A percentile compares a stretch with the other conserved stretches of the same genome.
phyloP scores from a whole-genome alignment of 1,140 invertebrate species.

The Zaprionus gabonicus region DNA sequence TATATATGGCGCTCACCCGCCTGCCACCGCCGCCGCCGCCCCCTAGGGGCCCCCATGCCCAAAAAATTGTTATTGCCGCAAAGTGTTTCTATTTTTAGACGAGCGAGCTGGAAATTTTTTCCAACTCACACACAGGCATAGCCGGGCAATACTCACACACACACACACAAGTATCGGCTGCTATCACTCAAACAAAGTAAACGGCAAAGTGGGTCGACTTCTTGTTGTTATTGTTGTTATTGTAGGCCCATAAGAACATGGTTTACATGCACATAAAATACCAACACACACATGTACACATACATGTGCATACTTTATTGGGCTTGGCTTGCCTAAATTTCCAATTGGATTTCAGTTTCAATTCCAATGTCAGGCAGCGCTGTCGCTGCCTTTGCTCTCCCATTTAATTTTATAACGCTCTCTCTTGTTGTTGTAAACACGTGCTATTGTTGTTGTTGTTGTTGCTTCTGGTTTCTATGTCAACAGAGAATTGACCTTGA shows the following conservation, averaged over 20 bases:
- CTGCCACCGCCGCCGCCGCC: not conserved
- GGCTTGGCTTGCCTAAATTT: conserved; percentile 48
- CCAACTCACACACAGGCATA: conserved; percentile 46
- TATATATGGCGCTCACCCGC: conserved; percentile 41
- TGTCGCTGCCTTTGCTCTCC: not conserved
- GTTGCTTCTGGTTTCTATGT: conserved; percentile 71
- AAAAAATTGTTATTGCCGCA: conserved; percentile 46
- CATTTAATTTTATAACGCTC: conserved; percentile 42
- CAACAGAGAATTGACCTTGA: conserved; percentile 77
- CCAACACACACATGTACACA: not conserved
- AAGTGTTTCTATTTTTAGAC: conserved; percentile 76
- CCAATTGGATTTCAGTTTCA: conserved; percentile 70
- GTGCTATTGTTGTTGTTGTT: conserved; percentile 24
- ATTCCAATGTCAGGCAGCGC: conserved; percentile 46
- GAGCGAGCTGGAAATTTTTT: conserved; percentile 79
- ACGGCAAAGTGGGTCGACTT: conserved; percentile 34
- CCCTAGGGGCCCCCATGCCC: conserved; percentile 18
- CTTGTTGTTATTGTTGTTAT: conserved; percentile 32
- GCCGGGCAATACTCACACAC: conserved; percentile 15
- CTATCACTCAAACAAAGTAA: conserved; percentile 77
- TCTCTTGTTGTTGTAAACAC: conserved; percentile 33
- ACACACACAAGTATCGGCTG: conserved; percentile 29
- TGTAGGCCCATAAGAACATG: not conserved
- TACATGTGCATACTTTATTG: conserved; percentile 13
- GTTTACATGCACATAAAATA: conserved; percentile 3